Base-by-base conservation (phyloP, 1,140 invertebrate species). In the Formica selysi region DNA sequence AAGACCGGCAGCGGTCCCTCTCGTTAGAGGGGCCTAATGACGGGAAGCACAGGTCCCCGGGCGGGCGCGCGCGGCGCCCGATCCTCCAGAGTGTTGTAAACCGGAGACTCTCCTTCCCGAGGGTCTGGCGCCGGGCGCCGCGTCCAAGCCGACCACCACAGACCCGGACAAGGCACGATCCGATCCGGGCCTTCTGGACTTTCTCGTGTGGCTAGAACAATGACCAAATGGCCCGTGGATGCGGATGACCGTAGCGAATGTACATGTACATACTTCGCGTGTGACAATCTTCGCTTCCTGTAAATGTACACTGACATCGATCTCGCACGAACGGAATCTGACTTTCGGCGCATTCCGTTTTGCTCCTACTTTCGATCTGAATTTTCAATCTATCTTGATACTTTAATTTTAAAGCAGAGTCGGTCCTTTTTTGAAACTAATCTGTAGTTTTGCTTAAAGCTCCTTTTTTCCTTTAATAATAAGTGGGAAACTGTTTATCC, bases 1-100 rank as follows among this genome's bases (percentile, higher is more conserved):
- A 83, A 83, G 79, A 54, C 68, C 79, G 68, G 38, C 67, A 59
- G 38, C 38, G 79, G n/a, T 74, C 79, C 79, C 13, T 81, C 79
- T 83, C 68, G 79, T 83, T 83, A 83, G 68, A 83, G 26, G 26
- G 79, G 68, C 61, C 68, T 83, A 83, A 83, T 83, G 68, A 83
- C 79, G 54, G 79, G 54, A 62, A 74, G 68, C 79, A 74, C 54
- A 73, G 54, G 79, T 57, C 67, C 26, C 44, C 32, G 44, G 48
- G 65, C 29, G 38, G 59, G 44, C 65, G 78, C 29, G 38, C 74
- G 10, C 36, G 10, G 16, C 36, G n/a, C 7, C 38, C 48, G 67
- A 81, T 73, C 70, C 54, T 22, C 38, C 64, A 26, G 19, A 44
- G 36, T 73, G 68, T 74, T 61, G 79, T 83, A 83, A 83, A 83